Evolutionary conservation across 2,797 vertebrate genomes (phyloP).

Genomic region (Argya squamiceps): DNA sequence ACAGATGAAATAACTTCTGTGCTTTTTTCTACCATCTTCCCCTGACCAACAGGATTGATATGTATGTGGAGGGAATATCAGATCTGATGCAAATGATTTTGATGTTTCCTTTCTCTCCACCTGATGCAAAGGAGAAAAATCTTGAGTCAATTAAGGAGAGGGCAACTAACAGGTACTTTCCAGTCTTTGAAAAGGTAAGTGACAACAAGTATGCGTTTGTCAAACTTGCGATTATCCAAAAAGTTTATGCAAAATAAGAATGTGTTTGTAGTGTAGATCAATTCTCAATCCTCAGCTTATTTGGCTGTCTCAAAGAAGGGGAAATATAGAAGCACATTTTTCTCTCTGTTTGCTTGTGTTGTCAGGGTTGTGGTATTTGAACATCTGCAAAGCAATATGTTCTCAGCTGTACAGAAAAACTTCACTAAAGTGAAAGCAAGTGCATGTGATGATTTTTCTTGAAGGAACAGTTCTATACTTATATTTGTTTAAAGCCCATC

Average conservation of each 20-base stretch:
- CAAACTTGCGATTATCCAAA: background rate
- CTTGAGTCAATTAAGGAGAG: slow-evolving; percentile 76
- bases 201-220: background rate
- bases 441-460: background rate
- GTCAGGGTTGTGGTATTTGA: background rate
- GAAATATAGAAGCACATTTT: background rate
- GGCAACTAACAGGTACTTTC: slow-evolving; percentile 82
- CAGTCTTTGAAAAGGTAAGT: slow-evolving; percentile 87
- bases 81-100: slow-evolving; percentile 86
- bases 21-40: background rate
- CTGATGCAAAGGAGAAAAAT: slow-evolving; percentile 68
- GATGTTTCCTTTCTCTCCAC: slow-evolving; percentile 69
- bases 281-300: background rate
- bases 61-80: slow-evolving; percentile 83
- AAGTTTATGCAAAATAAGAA: background rate
- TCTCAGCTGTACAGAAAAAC: background rate
- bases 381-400: background rate
- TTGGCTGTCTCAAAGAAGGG: background rate
- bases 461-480: background rate
- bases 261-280: background rate
- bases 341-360: background rate
- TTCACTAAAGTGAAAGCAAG: background rate
- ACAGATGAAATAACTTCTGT: background rate
- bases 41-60: slow-evolving; percentile 81
- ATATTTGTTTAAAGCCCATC: background rate